Evolutionary conservation across 2,888 invertebrate species (phyloP).

Genomic region (Tinea trinotella): DNA sequence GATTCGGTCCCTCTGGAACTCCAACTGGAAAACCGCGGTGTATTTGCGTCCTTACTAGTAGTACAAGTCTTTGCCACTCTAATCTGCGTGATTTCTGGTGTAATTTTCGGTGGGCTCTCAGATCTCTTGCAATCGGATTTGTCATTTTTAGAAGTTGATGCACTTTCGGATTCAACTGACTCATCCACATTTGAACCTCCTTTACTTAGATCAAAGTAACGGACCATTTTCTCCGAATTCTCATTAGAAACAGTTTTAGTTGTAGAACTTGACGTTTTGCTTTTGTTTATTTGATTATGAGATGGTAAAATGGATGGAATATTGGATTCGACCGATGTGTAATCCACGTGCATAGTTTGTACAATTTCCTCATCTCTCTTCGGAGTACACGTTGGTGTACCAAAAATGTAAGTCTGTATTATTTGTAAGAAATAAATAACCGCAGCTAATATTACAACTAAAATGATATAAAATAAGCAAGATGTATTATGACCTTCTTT

Average conservation of each 20-base stretch:
- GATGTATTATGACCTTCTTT: slow-evolving; percentile 43
- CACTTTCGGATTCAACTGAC: not conserved
- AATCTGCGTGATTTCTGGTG: slow-evolving; percentile 47
- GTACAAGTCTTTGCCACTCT: not conserved
- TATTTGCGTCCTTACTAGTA: not conserved
- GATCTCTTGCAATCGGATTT: slow-evolving; percentile 23
- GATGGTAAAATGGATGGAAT: slow-evolving; percentile 37
- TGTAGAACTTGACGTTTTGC: slow-evolving; percentile 2
- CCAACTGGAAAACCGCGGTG: not conserved
- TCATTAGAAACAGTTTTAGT: slow-evolving; percentile 36
- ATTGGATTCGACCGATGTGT: slow-evolving; percentile 36
- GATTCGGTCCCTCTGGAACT: not conserved
- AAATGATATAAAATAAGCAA: slow-evolving; percentile 38
- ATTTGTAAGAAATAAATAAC: slow-evolving; percentile 45
- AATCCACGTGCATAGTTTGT: slow-evolving; percentile 28
- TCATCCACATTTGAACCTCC: not conserved
- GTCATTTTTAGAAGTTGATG: not conserved
- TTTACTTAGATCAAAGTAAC: not conserved
- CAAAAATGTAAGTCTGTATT: slow-evolving; percentile 42
- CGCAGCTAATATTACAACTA: slow-evolving; percentile 38
- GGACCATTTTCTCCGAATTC: slow-evolving; percentile 41
- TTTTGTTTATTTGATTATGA: slow-evolving; percentile 31
- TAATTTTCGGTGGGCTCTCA: slow-evolving; percentile 48
- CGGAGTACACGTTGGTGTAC: slow-evolving; percentile 32
- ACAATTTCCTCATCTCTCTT: not conserved